Percentiles rank a stretch among this genome's conserved stretches.
Evolutionary conservation across 2,888 invertebrate species (phyloP).

Genomic region (Amiota minor): DNA sequence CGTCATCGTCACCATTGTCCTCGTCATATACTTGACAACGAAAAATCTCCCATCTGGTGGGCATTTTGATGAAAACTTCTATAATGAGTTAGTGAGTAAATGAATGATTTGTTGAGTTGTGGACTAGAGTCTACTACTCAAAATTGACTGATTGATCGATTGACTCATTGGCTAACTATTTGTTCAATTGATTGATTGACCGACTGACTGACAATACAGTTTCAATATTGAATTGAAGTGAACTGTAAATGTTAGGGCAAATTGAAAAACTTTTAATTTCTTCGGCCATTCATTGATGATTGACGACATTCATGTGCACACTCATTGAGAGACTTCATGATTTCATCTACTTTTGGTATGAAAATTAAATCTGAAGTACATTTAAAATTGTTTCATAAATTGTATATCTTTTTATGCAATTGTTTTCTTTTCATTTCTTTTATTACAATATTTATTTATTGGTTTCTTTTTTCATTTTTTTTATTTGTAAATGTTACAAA

Average conservation of each 20-base stretch:
- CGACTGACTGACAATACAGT: constrained; percentile 60
- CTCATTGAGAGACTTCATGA: background rate
- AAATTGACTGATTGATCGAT: constrained; percentile 58
- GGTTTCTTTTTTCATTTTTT: too few relatives aligned
- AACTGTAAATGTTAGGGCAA: constrained; percentile 55
- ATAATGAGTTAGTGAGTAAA: constrained; percentile 57
- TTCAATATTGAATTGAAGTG: constrained; percentile 48
- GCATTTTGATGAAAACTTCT: constrained; percentile 24
- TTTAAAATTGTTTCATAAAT: background rate
- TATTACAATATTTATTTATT: too few relatives aligned
- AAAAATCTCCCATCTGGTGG: constrained; percentile 36
- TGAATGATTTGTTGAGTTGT: constrained; percentile 43
- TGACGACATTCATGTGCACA: background rate
- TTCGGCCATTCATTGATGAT: constrained; percentile 52
- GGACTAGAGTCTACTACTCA: constrained; percentile 32
- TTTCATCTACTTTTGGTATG: background rate
- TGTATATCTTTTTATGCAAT: too few relatives aligned
- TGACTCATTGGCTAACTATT: background rate
- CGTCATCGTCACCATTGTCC: background rate
- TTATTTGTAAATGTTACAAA: too few relatives aligned
- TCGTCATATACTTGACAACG: constrained; percentile 2
- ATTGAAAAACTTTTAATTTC: constrained; percentile 59
- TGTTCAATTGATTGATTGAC: background rate
- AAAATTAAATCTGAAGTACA: background rate
- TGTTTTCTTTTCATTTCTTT: too few relatives aligned